Conservation (phyloP, 2,113 vertebrate genomes). For the Callaeas wilsoni region DNA sequence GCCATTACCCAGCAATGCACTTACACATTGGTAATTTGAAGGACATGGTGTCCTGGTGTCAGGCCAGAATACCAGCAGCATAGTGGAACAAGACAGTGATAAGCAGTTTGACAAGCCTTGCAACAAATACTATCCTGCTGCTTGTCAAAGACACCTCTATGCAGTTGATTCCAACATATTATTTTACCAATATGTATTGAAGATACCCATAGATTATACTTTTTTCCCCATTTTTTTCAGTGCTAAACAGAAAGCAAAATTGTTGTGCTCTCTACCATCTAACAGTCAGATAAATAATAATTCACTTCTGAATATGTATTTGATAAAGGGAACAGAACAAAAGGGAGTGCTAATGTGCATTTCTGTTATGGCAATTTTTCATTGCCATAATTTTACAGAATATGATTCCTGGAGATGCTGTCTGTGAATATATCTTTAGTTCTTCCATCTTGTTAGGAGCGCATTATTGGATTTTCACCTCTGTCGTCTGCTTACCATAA, state of each 20-base stretch:
- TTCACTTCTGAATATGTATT: neutral
- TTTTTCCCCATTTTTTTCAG: fast-evolving
- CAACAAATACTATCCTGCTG: neutral
- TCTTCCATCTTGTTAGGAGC: neutral
- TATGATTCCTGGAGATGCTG: neutral
- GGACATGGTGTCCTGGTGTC: neutral
- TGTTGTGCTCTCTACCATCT: neutral
- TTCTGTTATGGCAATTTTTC: neutral
- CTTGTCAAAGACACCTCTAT: neutral
- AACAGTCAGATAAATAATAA: neutral
- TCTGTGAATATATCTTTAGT: neutral
- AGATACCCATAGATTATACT: neutral
- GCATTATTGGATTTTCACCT: neutral
- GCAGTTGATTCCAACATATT: neutral
- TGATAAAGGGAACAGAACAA: neutral
- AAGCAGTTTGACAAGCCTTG: neutral
- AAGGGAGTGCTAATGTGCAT: neutral
- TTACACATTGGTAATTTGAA: neutral
- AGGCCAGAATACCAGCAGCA: neutral
- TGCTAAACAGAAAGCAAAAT: neutral
- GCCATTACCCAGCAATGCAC: constrained; percentile 22
- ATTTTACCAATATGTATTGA: neutral
- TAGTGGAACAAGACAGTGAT: neutral
- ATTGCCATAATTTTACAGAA: neutral
- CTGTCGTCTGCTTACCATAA: neutral